Evolutionary conservation across 2,113 vertebrate genomes (phyloP).

Genomic region (Microcebus tavaratra): DNA sequence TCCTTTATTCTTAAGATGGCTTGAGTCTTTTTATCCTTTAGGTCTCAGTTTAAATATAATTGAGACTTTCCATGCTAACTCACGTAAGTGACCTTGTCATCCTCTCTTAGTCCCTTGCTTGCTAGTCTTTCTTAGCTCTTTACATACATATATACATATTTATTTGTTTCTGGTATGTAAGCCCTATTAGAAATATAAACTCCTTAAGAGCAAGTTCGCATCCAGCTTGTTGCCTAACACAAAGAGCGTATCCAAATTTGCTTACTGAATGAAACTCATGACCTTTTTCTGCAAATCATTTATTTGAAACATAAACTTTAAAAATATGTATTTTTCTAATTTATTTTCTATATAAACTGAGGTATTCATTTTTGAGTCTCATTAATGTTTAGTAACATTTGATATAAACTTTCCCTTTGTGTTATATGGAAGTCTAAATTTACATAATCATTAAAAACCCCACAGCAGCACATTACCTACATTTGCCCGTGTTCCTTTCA

Average conservation of each 20-base stretch:
- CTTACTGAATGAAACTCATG: background rate
- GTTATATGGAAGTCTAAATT: background rate
- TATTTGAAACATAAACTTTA: background rate
- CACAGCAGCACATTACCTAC: background rate
- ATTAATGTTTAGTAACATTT: background rate
- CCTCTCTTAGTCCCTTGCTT: background rate
- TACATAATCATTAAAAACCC: background rate
- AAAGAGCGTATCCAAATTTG: background rate
- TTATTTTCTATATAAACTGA: background rate
- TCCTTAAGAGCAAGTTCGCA: background rate
- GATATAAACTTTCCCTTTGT: background rate
- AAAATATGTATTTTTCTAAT: background rate
- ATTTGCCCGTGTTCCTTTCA: background rate
- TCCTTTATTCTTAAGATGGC: background rate
- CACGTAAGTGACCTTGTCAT: background rate
- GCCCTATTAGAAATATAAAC: background rate
- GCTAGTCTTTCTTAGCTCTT: background rate
- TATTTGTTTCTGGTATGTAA: background rate
- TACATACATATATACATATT: background rate
- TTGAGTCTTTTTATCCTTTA: background rate
- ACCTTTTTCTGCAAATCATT: background rate
- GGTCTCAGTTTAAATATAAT: background rate
- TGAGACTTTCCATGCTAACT: background rate
- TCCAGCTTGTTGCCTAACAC: background rate
- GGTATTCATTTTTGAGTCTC: background rate